Base-by-base conservation (phyloP, 2,113 vertebrate species). In the Bos indicus region DNA sequence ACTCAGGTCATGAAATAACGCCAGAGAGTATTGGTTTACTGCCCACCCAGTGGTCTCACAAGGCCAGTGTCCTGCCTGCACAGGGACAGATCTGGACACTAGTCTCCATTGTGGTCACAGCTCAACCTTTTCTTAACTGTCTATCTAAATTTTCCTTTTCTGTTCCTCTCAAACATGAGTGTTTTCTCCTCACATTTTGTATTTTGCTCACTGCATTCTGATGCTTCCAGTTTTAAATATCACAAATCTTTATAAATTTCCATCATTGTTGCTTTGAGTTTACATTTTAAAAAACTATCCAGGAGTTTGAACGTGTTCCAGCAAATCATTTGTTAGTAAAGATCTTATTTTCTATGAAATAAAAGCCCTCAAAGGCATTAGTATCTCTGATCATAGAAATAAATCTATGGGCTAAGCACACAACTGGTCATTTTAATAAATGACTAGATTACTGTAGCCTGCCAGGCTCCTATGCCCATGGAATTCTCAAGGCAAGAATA, bases 301-400 rank as follows among this genome's bases (percentile, higher is more conserved):
- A 36, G 23, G n/a, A 92, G 33, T 96, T 56, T 92, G 74, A 64
- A 89, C 9, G 62, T 67, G 54, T 91, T 91, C 56, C 51, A 57
- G 40, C 57, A 74, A 88, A 85, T 82, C 25, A 93, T 95, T 97
- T 96, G 80, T 96, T 60, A 95, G 90, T 74, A 77, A 93, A 59
- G 14, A 30, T 26, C 25, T 59, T 82, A 57, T 86, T 97, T 97
- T 57, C 88, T 84, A 59, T 71, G 51, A 94, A 71, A 36, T 60
- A 81, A 92, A 21, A 96, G 60, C 7, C 36, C 62, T 92, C 33
- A 94, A 95, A 77, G 54, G 5, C 51, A 71, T 80, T 88, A 30
- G 25, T 60, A 83, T 46, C 23, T 71, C 56, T 96, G 59, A 43
- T 57, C 94, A 40, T 23, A 97, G 21, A 90, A 97, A 87, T 81